phyloP scores from a whole-genome alignment of 1,140 invertebrate genomes.

The Dendrolimus kikuchii region DNA sequence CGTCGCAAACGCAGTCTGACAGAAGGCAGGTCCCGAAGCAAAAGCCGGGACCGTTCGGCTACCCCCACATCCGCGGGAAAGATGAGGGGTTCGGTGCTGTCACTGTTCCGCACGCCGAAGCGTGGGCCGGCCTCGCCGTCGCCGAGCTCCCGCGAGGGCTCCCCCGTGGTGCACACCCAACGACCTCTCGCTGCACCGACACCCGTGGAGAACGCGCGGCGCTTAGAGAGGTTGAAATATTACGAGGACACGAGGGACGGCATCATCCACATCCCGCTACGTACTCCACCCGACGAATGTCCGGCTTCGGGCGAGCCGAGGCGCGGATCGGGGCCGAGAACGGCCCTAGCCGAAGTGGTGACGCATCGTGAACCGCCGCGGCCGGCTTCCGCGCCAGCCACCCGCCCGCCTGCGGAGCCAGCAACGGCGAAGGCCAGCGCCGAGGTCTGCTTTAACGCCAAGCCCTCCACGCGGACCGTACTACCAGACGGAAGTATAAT shows the following conservation, averaged over 20 bases:
- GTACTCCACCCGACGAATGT: conserved; percentile 76
- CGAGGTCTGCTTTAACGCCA: conserved; percentile 10
- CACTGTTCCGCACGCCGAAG: conserved; percentile 74
- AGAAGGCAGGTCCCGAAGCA: conserved; percentile 74
- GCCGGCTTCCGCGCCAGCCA: conserved; percentile 44
- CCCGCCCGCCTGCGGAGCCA: conserved; percentile 20
- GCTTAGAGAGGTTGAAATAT: conserved; percentile 65
- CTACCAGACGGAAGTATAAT: conserved; percentile 69
- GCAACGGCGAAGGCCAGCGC: conserved; percentile 10
- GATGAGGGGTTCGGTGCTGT: conserved; percentile 76
- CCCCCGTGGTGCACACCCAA: conserved; percentile 35
- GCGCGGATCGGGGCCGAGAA: conserved; percentile 7
- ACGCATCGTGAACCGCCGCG: conserved; percentile 21
- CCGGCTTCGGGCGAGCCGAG: conserved; percentile 14
- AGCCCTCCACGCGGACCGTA: conserved; percentile 47
- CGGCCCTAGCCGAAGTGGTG: conserved; percentile 11
- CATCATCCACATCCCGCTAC: conserved; percentile 77
- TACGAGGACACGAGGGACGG: conserved; percentile 75
- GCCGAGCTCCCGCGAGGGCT: conserved; percentile 39
- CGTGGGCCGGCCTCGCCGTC: conserved; percentile 46
- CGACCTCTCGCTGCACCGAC: conserved; percentile 22
- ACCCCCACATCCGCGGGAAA: conserved; percentile 70
- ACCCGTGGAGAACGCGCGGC: conserved; percentile 15
- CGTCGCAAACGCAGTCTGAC: conserved; percentile 58
- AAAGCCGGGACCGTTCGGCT: conserved; percentile 75